Base-by-base conservation (phyloP, 2,113 vertebrate genomes). In the Charadrius vociferus region DNA sequence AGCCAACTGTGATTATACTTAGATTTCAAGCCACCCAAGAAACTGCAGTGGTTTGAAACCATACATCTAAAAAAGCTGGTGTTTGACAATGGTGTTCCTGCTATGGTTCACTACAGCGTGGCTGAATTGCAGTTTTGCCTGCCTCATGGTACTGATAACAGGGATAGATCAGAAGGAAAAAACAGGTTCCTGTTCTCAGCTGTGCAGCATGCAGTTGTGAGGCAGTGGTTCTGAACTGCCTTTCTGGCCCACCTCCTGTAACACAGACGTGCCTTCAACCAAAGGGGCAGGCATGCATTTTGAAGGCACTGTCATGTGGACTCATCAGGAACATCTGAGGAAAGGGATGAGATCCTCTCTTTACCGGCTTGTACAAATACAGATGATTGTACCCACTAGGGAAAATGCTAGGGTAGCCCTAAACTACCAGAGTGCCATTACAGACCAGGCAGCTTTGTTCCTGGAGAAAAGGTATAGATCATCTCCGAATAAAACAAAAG, bases 371-470 rank as follows among this genome's bases (percentile, higher is more conserved):
- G 49, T 70, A 73, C 23, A 75, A 82, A 63, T 41, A 39, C 36
- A 65, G 32, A 56, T 32, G 1, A 53, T 53, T 36, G 10, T 43
- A 52, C 8, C 34, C 58, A 12, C 9, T 4, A 77, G 34, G 20
- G 30, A 67, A 91, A 62, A 56, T 27, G 18, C 50, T 39, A 27
- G 16, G 23, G 24, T 21, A 80, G 39, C 26, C 53, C 41, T 81
- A 7, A 86, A 36, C 16, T 32, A 39, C 16, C 20, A 23, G 32
- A 0, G 0, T 56, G 47, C 36, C 10, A 1, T n/a, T 37, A 14
- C 71, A 63, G 32, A n/a, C 12, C 52, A 65, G 49, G 29, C 81
- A 75, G 61, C 62, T 72, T 70, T 82, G 27, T 37, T 86, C 47
- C 53, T 88, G 56, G 30, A 85, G 39, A 59, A 59, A 59, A 59